Base-by-base conservation (phyloP, 2,113 vertebrate species). In the Peromyscus leucopus region DNA sequence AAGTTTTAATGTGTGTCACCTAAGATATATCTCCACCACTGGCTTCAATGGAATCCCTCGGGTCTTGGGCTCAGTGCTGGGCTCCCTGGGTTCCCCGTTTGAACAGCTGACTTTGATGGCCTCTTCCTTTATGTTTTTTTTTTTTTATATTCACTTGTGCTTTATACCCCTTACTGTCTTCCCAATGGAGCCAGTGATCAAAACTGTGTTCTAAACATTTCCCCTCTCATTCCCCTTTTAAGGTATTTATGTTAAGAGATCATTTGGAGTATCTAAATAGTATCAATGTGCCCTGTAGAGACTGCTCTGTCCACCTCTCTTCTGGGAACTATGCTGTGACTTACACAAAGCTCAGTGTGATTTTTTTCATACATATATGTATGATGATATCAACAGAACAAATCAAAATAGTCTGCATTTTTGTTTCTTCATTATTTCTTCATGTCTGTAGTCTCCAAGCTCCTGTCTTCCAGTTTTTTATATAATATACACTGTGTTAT, bases 1-100 rank as follows among this genome's bases (percentile, higher is more conserved):
- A 28, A 65, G 24, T 83, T 83, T 84, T 84, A 42, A 39, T 42
- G 36, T 28, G 13, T 63, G n/a, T 59, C 80, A 59, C 33, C 80
- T 69, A n/a, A 26, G 19, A n/a, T 1, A 21, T 19, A 11, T 12
- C 26, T 46, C 8, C 2, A 19, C 26, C 17, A 0, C 5, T 0
- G 28, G 33, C 42, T 61, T 61, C 31, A 0, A 36, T 0, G 39
- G 67, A 33, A 26, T 28, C 0, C 9, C n/a, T 57, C 26, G 2
- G 24, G 79, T 55, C 75, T 31, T 63, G 9, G 79, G 28, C 61
- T 42, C 5, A 21, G 67, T 61, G 61, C 24, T 69, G 21, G 67
- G 33, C 61, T 55, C 9, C 0, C 4, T 7, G 0, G 24, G 48
- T 21, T 8, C 5, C 26, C 1, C 26, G 24, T 82, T 59, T 59